Base-by-base conservation (phyloP, 2,888 invertebrate genomes). In the Heliconius aoede region DNA sequence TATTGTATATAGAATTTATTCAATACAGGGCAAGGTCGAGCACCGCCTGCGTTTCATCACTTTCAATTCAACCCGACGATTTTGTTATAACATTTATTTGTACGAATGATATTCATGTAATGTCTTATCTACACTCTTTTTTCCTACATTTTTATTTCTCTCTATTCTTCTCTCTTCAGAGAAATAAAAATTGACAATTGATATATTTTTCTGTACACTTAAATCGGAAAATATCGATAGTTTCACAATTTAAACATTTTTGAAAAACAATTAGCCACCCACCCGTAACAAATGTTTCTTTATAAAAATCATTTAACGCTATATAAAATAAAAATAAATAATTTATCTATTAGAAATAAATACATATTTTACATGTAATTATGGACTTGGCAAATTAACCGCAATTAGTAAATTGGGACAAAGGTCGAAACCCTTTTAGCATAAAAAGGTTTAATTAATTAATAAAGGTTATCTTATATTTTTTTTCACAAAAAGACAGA, bases 371-470 rank as follows among this genome's bases (percentile, higher is more conserved):
- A n/a, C 28, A 46, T 55, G 30, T 69, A 32, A 69, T 69, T 69
- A 69, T 7, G 11, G 26, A 51, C 13, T 13, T 21, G 21, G n/a
- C n/a, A 55, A 32, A 69, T 55, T 69, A 69, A 69, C 30, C 69
- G n/a, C 69, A 51, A 69, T 69, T 69, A 55, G 69, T 32, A 4
- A 69, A 32, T 55, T 32, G 55, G 69, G 69, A 55, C 55, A 55
- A 69, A 55, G 69, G 69, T 69, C 32, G 69, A 32, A 69, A 69
- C n/a, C 55, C 32, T 55, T 30, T 69, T 55, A 30, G 30, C 55
- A 30, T 32, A 51, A 69, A 55, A n/a, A 46, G 30, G 51, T 55
- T 30, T 30, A 69, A 69, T 30, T 13, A 69, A 55, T 69, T n/a
- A 9, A 55, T 55, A 9, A 8, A 55, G n/a, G n/a, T n/a, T n/a